Percentiles rank a stretch among this genome's conserved stretches.
Conservation (phyloP, 2,113 vertebrate species). For the Mesembrinibis cayennensis region DNA sequence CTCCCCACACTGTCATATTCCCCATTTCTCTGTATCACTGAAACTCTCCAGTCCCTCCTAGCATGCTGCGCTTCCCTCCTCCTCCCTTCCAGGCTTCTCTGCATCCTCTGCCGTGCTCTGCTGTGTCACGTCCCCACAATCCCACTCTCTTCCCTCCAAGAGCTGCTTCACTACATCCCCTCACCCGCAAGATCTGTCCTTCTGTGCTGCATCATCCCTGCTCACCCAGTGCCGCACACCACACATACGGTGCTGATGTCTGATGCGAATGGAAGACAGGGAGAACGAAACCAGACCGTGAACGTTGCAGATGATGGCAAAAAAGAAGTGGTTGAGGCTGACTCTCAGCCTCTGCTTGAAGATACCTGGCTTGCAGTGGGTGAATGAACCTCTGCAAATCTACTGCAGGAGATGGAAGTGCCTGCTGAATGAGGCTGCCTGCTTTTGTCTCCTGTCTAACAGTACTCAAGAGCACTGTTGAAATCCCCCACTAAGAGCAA, state of each 20-base stretch:
- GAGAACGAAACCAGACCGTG: not conserved
- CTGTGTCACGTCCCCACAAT: not conserved
- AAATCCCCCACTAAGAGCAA: not conserved
- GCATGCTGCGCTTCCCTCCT: not conserved
- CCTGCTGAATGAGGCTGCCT: not conserved
- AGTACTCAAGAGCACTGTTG: not conserved
- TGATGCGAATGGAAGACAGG: not conserved
- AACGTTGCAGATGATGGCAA: not conserved
- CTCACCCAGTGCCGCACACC: not conserved
- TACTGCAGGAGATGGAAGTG: not conserved
- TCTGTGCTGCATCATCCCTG: not conserved
- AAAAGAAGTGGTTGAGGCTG: not conserved
- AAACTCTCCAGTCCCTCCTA: not conserved
- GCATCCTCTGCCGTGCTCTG: not conserved
- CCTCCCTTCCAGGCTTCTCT: not conserved
- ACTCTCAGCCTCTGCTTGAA: not conserved
- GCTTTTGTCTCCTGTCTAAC: not conserved
- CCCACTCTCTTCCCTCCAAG: not conserved
- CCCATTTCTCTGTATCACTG: not conserved
- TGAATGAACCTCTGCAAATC: not conserved
- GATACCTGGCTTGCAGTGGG: not conserved
- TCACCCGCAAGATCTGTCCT: not conserved
- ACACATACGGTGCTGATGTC: accelerated
- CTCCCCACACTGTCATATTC: not conserved
- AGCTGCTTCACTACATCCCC: not conserved